Evolutionary conservation across 2,888 invertebrate species (phyloP), one percentile per base, ranked within the genome.

Genomic region (Zelleria hepariella): DNA sequence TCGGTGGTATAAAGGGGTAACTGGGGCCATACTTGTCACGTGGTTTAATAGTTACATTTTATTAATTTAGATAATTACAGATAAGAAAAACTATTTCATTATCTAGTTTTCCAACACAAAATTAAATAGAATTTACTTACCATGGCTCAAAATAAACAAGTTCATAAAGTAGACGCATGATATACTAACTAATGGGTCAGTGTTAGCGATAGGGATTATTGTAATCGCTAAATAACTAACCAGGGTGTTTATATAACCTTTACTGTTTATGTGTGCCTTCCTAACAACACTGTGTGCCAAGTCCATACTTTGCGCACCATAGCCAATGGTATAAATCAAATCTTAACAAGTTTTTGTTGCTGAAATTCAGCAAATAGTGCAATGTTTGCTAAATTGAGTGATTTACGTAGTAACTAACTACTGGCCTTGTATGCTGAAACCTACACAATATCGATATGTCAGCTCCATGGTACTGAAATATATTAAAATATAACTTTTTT

Each of bases 181-280:
- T 10, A 42, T 42, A 42, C 32, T 42, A 4, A 10, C 32, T 42
- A 15, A 15, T 55, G n/a, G n/a, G n/a, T n/a, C n/a, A n/a, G n/a
- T n/a, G 32, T 55, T 55, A 21, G 55, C 21, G 18, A 21, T 18
- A 24, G 32, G 55, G 55, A 55, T 55, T 55, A 55, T 27, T 32
- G 20, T 32, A 55, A 55, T 54, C 55, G 55, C 55, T 55, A 42
- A 42, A 42, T 42, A 42, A 42, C 32, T 42, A 42, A 42, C 32
- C 32, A 42, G 32, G n/a, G n/a, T 15, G 15, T 42, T 42, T 42
- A 15, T 42, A 15, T 42, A 42, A 42, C 32, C 32, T 42, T 42
- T 42, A 42, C 32, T 42, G 32, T 42, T 42, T 42, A 42, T 42
- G 10, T 15, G 10, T 42, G 32, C n/a, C n/a, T 51, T 4, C 18